A percentile compares a stretch with the other conserved stretches of the same genome.
Conservation (phyloP, 2,888 invertebrate genomes). For the Parnassius apollo region DNA sequence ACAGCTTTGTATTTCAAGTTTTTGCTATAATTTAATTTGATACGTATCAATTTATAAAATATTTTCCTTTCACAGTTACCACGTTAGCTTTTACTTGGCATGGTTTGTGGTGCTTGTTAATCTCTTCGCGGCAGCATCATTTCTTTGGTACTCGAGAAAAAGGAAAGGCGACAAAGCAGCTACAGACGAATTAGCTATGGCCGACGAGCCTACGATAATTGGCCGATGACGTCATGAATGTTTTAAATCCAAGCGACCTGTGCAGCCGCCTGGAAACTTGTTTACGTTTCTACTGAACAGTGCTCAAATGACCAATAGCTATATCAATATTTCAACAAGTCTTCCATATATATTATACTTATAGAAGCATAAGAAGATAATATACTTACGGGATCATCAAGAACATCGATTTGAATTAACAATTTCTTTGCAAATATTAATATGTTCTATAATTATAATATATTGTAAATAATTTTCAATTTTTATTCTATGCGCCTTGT, state of each 20-base stretch:
- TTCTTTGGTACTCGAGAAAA: conserved; percentile 91
- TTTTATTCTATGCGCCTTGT: conserved; percentile 45
- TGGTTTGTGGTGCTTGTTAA: conserved; percentile 89
- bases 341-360: conserved; percentile 58
- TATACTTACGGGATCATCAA: conserved; percentile 35
- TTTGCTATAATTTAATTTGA: no score
- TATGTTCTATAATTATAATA: conserved; percentile 9
- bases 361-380: conserved; percentile 35
- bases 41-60: background rate
- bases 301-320: conserved; percentile 78
- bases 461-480: conserved; percentile 28
- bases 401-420: conserved; percentile 22
- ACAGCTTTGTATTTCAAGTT: no score
- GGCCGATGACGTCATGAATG: conserved; percentile 78
- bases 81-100: conserved; percentile 86
- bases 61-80: conserved; percentile 74
- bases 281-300: conserved; percentile 69
- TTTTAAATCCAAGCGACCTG: conserved; percentile 42
- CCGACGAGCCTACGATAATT: conserved; percentile 92
- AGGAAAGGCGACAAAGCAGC: conserved; percentile 91
- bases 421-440: conserved; percentile 14
- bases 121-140: conserved; percentile 84
- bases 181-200: conserved; percentile 90
- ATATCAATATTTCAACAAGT: conserved; percentile 56
- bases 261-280: conserved; percentile 51